Conservation (phyloP, 2,888 invertebrate species). For the Tachina lurida region DNA sequence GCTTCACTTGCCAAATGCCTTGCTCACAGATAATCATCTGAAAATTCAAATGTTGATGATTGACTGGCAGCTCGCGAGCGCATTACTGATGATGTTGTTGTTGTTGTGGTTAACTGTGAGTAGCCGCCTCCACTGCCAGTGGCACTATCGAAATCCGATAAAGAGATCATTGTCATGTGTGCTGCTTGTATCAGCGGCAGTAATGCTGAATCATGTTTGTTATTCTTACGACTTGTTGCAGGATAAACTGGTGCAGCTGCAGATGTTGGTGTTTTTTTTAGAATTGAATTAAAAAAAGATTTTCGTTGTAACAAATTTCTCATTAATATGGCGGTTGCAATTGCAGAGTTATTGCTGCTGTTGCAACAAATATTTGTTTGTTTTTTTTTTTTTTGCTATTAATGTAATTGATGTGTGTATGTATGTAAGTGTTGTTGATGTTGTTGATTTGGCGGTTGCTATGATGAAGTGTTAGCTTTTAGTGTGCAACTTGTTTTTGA, state of each 20-base stretch:
- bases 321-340: conserved; percentile 47
- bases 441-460: conserved; percentile 2
- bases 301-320: conserved; percentile 49
- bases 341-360: conserved; percentile 5
- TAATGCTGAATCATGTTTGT: conserved; percentile 58
- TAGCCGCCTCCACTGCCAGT: conserved; percentile 86
- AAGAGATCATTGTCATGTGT: conserved; percentile 85
- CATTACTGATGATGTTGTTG: conserved; percentile 77
- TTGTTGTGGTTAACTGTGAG: conserved; percentile 85
- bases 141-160: conserved; percentile 86
- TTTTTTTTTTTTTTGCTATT: conserved; percentile 24
- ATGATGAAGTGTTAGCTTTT: conserved; percentile 33
- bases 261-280: conserved; percentile 16
- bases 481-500: conserved; percentile 43
- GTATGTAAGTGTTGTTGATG: conserved; percentile 7
- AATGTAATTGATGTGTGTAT: conserved; percentile 54
- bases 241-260: conserved; percentile 5
- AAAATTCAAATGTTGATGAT: conserved; percentile 93
- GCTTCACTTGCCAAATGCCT: background rate
- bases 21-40: conserved; percentile 91
- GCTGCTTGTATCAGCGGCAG: conserved; percentile 88
- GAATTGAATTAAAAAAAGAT: conserved; percentile 48
- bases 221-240: conserved; percentile 43
- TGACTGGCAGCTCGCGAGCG: conserved; percentile 92
- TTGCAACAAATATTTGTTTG: conserved; percentile 44